These are phyloP conservation scores for Pyralis farinalis DNA, from an alignment of 2,888 invertebrate species.

Conservation along the genomic window DNA sequence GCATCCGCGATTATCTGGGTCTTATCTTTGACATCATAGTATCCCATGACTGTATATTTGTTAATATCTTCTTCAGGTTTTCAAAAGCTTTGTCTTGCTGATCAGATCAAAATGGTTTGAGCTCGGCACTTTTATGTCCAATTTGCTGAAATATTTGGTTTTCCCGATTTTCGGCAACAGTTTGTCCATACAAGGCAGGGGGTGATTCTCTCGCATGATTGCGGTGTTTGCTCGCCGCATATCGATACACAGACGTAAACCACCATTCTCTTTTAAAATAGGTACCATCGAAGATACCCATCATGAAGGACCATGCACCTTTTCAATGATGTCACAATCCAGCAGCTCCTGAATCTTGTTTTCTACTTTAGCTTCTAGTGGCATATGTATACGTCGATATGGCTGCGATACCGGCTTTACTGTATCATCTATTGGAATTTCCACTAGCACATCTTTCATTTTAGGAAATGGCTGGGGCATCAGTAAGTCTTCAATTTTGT, in stretches of 20 bases:
- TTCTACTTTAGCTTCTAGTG: too few relatives aligned
- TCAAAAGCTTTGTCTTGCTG: slow-evolving; percentile 20
- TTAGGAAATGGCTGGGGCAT: slow-evolving; percentile 20
- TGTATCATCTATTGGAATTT: slow-evolving; percentile 34
- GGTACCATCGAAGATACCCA: too few relatives aligned
- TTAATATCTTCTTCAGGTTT: slow-evolving; percentile 19
- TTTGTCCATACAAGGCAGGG: slow-evolving; percentile 16
- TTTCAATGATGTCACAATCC: too few relatives aligned
- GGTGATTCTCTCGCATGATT: slow-evolving; percentile 12
- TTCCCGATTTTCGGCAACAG: slow-evolving; percentile 12
- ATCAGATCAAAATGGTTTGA: too few relatives aligned
- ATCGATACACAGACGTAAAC: too few relatives aligned
- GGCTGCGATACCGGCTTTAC: slow-evolving; percentile 29
- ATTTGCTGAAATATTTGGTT: slow-evolving; percentile 20
- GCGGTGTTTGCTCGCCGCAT: too few relatives aligned
- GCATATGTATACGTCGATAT: slow-evolving; percentile 25
- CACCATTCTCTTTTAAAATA: too few relatives aligned
- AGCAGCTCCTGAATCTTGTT: too few relatives aligned
- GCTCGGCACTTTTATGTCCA: too few relatives aligned
- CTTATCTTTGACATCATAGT: slow-evolving; percentile 22
- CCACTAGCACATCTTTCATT: slow-evolving; percentile 32
- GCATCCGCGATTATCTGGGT: slow-evolving; percentile 25
- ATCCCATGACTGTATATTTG: slow-evolving; percentile 26
- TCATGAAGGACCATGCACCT: too few relatives aligned
- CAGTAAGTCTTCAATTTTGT: background rate